phyloP scores from a whole-genome alignment of 2,888 invertebrate genomes.

The Troilus luridus region DNA sequence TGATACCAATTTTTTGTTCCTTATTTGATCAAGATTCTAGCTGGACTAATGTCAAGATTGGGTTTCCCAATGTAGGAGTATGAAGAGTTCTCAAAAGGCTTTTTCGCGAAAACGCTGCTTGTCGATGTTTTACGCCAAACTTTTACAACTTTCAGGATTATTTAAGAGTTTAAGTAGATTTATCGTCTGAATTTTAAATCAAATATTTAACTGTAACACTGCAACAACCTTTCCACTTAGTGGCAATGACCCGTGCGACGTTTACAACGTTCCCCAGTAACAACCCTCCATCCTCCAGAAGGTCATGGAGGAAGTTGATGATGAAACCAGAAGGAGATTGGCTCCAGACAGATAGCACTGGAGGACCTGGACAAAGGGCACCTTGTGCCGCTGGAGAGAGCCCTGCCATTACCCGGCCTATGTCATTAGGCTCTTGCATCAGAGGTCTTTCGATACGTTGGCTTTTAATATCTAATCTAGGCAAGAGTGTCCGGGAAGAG shows the following conservation, averaged over 20 bases:
- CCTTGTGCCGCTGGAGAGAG: neutral
- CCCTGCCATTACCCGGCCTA: constrained; percentile 20
- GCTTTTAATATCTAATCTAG: neutral
- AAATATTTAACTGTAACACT: too few species aligned
- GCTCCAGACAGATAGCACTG: neutral
- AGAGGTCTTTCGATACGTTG: neutral
- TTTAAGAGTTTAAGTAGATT: too few species aligned
- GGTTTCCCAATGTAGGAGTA: too few species aligned
- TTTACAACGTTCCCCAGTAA: neutral
- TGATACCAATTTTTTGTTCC: too few species aligned
- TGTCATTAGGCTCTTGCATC: neutral
- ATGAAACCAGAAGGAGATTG: constrained; percentile 5
- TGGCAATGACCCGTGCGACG: neutral
- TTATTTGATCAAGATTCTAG: too few species aligned
- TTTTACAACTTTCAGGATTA: too few species aligned
- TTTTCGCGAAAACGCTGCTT: too few species aligned
- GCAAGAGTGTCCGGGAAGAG: neutral
- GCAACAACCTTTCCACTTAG: neutral
- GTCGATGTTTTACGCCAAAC: too few species aligned
- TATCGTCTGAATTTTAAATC: too few species aligned
- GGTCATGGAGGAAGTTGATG: constrained; percentile 21
- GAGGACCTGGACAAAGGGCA: constrained; percentile 7
- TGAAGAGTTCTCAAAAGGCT: too few species aligned
- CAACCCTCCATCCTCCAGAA: constrained; percentile 17
- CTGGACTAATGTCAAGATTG: too few species aligned